Conservation (phyloP, 2,888 invertebrate species). For the Pristionchus fissidentatus region DNA sequence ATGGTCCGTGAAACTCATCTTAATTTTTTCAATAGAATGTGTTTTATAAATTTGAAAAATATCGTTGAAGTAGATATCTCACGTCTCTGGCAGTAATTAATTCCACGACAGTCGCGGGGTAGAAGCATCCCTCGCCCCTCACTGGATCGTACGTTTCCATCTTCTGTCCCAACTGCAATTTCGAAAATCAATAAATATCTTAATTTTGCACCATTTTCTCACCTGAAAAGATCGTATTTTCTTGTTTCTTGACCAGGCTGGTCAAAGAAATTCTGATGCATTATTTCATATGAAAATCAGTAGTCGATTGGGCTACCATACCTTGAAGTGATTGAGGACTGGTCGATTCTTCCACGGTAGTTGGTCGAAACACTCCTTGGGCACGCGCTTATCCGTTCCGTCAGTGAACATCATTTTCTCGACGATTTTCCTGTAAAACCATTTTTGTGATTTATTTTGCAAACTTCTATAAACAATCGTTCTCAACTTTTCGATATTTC, state of each 20-base stretch:
- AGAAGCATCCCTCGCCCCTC: constrained; percentile 13
- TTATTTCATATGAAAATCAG: neutral
- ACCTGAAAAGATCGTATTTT: neutral
- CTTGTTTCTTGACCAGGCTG: neutral
- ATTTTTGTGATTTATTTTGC: no score
- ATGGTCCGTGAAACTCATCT: neutral
- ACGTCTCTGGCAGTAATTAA: neutral
- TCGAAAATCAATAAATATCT: no score
- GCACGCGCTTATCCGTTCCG: constrained; percentile 35
- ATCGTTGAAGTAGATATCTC: neutral
- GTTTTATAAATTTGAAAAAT: no score
- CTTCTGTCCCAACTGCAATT: constrained; percentile 36
- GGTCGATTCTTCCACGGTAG: constrained; percentile 3
- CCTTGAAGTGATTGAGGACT: neutral
- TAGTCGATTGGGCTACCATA: no score
- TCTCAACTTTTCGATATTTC: no score
- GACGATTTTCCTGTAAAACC: neutral
- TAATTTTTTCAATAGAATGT: neutral
- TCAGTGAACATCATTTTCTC: neutral
- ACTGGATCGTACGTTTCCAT: constrained; percentile 43
- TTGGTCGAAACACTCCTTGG: constrained; percentile 3
- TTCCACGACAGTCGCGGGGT: constrained; percentile 29
- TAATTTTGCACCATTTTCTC: no score
- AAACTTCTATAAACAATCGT: no score
- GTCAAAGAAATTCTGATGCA: no score